Base-by-base conservation (phyloP, 2,797 vertebrate genomes). In the Oryzias sinensis region DNA sequence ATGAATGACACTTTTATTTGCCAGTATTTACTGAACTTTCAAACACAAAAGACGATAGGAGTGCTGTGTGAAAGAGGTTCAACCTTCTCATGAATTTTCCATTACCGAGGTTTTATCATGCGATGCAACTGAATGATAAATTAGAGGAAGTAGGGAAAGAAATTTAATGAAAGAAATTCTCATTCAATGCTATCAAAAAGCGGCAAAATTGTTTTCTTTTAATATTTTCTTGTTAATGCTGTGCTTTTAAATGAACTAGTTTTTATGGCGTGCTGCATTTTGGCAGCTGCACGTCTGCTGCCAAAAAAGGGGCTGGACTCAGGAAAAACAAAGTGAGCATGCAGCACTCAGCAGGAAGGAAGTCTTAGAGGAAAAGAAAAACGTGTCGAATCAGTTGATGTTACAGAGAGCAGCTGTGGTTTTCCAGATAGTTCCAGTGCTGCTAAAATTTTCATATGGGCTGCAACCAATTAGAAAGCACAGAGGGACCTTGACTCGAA, bases 391-490 rank as follows among this genome's bases (percentile, higher is more conserved):
- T 37, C 33, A 37, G 33, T 4, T 3, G 74, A 18, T 53, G 62
- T 80, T 77, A 42, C 43, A 76, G 52, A 62, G 63, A 82, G 61
- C 58, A 80, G 68, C 68, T 63, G 53, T 47, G 67, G 59, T 60
- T 56, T 65, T 53, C 56, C 58, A 20, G 69, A 58, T 57, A 64
- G 66, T 56, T 67, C 72, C 56, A 65, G 53, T 46, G 17, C 44
- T 22, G 46, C 47, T 48, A 65, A 64, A 51, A 33, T 43, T 62
- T 40, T 59, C 40, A 57, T 18, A 83, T 80, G 70, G 45, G 2
- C 82, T 77, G 79, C 76, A 81, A 80, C 81, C 77, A 87, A 84
- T 86, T 85, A 82, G 60, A 83, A 72, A 55, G 80, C 76, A 59
- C 68, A 0, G 5, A 68, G 58, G 71, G 70, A 76, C 59, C 62